Conservation (phyloP, 64 coral and sea anemone genomes). For the Exaiptasia diaphana region DNA sequence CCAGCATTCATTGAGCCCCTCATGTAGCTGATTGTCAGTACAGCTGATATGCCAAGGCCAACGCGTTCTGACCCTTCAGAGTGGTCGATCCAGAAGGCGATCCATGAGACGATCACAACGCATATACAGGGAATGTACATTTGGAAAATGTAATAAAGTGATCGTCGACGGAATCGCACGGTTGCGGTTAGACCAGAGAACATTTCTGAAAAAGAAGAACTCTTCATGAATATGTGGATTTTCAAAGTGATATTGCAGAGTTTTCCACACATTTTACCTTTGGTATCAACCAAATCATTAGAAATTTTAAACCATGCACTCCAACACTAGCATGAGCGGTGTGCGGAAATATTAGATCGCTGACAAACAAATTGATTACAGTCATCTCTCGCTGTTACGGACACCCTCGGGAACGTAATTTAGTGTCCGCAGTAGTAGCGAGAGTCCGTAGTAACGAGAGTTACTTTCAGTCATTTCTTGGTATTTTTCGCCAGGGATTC, state of each 20-base stretch:
- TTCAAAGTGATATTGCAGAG: no score
- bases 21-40: conserved; percentile 85
- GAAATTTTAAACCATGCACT: not conserved
- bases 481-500: no score
- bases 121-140: conserved; percentile 77
- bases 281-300: no score
- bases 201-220: conserved; percentile 38
- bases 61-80: conserved; percentile 68
- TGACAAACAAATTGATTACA: no score
- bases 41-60: conserved; percentile 67
- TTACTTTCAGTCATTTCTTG: no score
- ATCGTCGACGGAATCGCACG: conserved; percentile 64
- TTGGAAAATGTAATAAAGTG: conserved; percentile 81
- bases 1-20: conserved; percentile 74
- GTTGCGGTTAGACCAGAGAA: conserved; percentile 81
- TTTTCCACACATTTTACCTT: no score
- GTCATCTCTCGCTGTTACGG: no score
- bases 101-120: conserved; percentile 78
- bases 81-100: conserved; percentile 82
- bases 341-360: no score
- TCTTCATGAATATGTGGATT: not conserved
- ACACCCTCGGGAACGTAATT: no score
- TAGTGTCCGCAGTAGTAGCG: no score
- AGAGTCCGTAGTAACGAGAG: no score
- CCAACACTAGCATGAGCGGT: no score